These are phyloP conservation scores for Leucopternis melanops DNA, from an alignment of 2,113 vertebrate species.

Conservation along the genomic window DNA sequence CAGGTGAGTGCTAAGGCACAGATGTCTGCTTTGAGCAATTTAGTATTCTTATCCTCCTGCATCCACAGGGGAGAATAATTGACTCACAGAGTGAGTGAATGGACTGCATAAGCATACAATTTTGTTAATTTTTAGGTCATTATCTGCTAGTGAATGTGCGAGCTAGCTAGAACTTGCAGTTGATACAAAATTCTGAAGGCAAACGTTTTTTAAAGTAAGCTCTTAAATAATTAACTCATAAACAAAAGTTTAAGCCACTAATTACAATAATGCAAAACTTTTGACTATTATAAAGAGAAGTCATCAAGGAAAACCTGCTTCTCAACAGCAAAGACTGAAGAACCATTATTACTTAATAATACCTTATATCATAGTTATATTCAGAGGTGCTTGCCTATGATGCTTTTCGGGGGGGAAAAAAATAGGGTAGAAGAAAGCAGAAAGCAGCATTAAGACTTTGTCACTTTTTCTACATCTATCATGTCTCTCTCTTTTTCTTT, in stretches of 20 bases:
- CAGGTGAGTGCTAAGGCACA: no score
- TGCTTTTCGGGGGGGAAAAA: rapidly evolving
- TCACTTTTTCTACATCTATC: rapidly evolving
- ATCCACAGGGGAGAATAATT: not conserved
- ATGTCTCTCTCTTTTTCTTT: not conserved
- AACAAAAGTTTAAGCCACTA: not conserved
- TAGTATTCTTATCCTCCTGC: not conserved
- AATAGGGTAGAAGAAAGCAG: not conserved
- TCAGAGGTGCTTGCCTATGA: not conserved
- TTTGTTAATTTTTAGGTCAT: not conserved
- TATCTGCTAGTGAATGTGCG: not conserved
- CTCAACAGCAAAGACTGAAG: not conserved
- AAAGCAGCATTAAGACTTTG: not conserved
- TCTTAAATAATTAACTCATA: not conserved
- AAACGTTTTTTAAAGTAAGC: not conserved
- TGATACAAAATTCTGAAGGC: not conserved
- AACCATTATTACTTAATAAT: not conserved
- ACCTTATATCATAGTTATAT: not conserved
- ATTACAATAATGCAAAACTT: not conserved
- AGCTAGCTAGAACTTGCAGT: not conserved
- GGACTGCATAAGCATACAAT: not conserved
- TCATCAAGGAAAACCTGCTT: not conserved
- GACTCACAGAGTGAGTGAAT: not conserved
- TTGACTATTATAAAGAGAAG: not conserved
- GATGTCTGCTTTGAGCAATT: no score